Evolutionary conservation across 2,797 vertebrate genomes (phyloP).

Genomic region (Pangasius larnaudii): DNA sequence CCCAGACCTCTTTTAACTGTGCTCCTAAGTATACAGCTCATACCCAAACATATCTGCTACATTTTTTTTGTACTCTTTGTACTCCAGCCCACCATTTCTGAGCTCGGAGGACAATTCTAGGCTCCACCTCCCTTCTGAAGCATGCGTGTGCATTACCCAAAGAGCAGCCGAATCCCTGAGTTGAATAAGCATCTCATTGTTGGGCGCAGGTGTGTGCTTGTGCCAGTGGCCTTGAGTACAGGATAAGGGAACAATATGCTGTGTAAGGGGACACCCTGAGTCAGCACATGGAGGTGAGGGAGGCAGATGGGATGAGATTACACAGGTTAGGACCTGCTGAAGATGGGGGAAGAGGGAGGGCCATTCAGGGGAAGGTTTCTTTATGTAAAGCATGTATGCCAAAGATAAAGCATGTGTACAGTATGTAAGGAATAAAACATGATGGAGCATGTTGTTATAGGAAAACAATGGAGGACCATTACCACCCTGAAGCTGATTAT

Average conservation of each 20-base stretch:
- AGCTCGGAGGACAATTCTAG: constrained; percentile 11
- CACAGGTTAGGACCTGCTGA: constrained; percentile 40
- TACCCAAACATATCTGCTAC: constrained; percentile 20
- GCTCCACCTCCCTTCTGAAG: constrained; percentile 26
- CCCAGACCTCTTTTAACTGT: constrained; percentile 52
- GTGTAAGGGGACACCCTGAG: constrained; percentile 70
- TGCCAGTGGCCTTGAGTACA: constrained; percentile 64
- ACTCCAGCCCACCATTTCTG: constrained; percentile 7
- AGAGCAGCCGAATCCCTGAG: constrained; percentile 62
- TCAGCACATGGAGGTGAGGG: constrained; percentile 70
- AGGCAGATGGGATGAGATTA: constrained; percentile 62
- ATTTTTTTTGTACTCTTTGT: constrained; percentile 19
- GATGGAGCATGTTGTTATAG: background rate
- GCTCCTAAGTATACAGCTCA: background rate
- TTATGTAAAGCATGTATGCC: constrained; percentile 16
- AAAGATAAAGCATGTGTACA: constrained; percentile 6
- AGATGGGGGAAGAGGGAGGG: background rate
- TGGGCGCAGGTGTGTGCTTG: constrained; percentile 76
- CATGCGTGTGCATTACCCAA: constrained; percentile 43
- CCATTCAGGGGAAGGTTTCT: constrained; percentile 14
- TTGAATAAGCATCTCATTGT: constrained; percentile 73
- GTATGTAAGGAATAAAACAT: constrained; percentile 18
- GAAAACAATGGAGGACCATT: background rate
- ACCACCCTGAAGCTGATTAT: background rate
- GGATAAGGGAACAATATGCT: constrained; percentile 64